Conservation (phyloP, 2,797 vertebrate species). For the Cryptoblepharus egeriae region DNA sequence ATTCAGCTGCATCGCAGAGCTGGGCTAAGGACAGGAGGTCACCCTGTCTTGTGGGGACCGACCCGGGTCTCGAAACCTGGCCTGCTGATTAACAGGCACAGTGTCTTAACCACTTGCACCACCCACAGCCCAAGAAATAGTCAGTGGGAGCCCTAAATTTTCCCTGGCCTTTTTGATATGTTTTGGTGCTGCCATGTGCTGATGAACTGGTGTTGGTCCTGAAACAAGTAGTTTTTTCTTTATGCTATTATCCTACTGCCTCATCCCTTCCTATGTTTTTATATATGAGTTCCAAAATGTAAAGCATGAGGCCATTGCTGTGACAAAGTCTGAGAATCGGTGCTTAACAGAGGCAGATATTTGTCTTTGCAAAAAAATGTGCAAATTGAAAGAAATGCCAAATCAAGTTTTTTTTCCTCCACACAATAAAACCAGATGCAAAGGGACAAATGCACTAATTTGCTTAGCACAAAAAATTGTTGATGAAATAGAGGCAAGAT, state of each 20-base stretch:
- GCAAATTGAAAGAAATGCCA: not conserved
- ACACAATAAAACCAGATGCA: not conserved
- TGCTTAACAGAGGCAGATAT: not conserved
- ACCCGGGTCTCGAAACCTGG: too few relatives aligned
- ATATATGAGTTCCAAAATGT: too few relatives aligned
- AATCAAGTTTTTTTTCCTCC: not conserved
- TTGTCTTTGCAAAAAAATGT: not conserved
- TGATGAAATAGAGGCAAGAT: conserved; percentile 5
- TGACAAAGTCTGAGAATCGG: not conserved
- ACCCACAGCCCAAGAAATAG: too few relatives aligned
- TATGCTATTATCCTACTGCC: not conserved
- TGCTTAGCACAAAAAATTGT: not conserved
- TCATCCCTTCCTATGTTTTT: not conserved
- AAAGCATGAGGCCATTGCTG: not conserved
- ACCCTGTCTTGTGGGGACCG: too few relatives aligned
- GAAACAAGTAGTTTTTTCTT: too few relatives aligned
- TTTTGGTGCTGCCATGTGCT: not conserved
- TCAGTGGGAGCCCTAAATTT: not conserved
- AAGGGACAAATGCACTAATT: not conserved
- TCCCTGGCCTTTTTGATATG: not conserved
- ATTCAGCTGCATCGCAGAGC: too few relatives aligned
- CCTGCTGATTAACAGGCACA: too few relatives aligned
- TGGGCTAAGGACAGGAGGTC: too few relatives aligned
- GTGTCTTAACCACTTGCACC: too few relatives aligned
- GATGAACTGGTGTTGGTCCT: too few relatives aligned